Percentiles rank a stretch among this genome's conserved stretches.
These are phyloP conservation scores for Pyralis farinalis DNA, from an alignment of 2,888 invertebrate genomes.

Conservation along the genomic window DNA sequence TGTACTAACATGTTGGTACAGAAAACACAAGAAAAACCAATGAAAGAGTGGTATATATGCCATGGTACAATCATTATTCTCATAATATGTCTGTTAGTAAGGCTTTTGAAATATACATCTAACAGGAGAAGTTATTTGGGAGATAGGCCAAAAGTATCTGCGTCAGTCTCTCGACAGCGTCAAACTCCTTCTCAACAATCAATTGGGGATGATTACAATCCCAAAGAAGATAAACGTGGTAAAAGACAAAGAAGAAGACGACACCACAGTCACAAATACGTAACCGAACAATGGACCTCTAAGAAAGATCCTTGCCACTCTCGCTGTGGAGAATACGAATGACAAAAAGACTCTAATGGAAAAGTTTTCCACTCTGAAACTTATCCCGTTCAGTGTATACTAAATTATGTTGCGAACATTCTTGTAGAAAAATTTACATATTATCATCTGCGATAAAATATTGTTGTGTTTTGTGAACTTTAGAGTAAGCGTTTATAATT, in stretches of 20 bases:
- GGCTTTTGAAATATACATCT: conserved; percentile 24
- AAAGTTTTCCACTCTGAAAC: conserved; percentile 7
- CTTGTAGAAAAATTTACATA: conserved; percentile 17
- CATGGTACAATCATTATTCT: conserved; percentile 33
- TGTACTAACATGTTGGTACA: conserved; percentile 44
- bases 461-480: conserved; percentile 23
- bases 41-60: conserved; percentile 30
- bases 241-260: conserved; percentile 33
- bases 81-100: conserved; percentile 34
- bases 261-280: conserved; percentile 19
- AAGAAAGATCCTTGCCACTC: conserved; percentile 9
- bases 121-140: too few species aligned
- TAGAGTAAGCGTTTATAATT: conserved; percentile 35
- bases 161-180: conserved; percentile 1
- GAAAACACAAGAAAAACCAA: conserved; percentile 32
- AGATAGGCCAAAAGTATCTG: not conserved
- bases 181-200: not conserved
- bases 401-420: conserved; percentile 14
- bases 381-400: conserved; percentile 5
- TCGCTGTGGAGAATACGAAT: conserved; percentile 25
- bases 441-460: conserved; percentile 18
- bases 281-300: too few species aligned
- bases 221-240: conserved; percentile 24
- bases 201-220: conserved; percentile 8
- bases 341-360: conserved; percentile 9